Evolutionary conservation across 2,113 vertebrate species (phyloP), one percentile per base, ranked within the genome.

Genomic region (Camelus dromedarius): DNA sequence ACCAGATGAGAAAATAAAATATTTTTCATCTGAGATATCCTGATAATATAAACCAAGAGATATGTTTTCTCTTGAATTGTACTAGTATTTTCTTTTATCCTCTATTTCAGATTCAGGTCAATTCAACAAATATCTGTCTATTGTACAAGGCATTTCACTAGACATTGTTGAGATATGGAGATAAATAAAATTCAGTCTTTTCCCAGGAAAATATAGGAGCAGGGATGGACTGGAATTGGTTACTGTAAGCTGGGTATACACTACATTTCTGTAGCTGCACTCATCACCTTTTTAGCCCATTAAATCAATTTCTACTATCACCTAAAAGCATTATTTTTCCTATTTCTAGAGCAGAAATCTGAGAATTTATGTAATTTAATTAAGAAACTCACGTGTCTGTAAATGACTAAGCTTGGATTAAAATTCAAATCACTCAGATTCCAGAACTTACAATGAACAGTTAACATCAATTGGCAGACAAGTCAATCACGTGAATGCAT

Each of bases 1-100:
- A 32, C 9, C 11, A 85, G 24, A 77, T 91, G 70, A 28, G 5
- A 94, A 96, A 94, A 87, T 81, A 91, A 73, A 92, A 88, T 54
- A 93, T 67, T 77, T 92, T 95, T 67, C 16, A 52, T 50, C 56
- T 86, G 75, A 66, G 35, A 32, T 90, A 38, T 79, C 77, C 52
- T 93, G 15, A 62, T 72, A 85, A 64, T 58, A 89, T 26, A 81
- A 72, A 82, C 5, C 24, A 52, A 77, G 32, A 8, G 11, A 60
- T 91, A 54, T 18, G 3, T 73, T 75, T 92, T 84, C 8, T 95
- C 10, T 75, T 94, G 2, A 87, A 93, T 95, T 85, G 64, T 60
- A 5, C 16, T 91, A 28, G 0, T 42, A 35, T 73, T 91, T 91
- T 91, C n/a, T 95, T 60, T 64, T 18, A 92, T 70, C 19, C 11